Percentiles rank a stretch among this genome's conserved stretches.
phyloP scores from a whole-genome alignment of 2,797 vertebrate genomes.

The Artibeus jamaicensis region DNA sequence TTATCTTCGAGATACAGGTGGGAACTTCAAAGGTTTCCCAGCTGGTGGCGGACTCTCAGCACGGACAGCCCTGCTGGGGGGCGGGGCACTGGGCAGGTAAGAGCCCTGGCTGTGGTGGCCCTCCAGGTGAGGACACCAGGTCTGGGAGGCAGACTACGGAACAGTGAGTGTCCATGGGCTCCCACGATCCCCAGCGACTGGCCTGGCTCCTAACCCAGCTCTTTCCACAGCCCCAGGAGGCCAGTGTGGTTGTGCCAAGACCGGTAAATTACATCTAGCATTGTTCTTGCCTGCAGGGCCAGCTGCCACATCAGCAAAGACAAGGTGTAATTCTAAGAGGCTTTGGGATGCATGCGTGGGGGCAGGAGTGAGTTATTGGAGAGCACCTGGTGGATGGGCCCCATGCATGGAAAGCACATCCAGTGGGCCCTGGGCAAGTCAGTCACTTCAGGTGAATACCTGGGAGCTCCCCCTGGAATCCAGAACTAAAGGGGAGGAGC shows the following conservation, averaged over 20 bases:
- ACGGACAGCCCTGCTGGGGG: neutral
- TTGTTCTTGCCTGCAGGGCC: neutral
- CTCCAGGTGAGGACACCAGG: neutral
- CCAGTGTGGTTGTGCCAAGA: neutral
- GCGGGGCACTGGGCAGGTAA: neutral
- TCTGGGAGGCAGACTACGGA: neutral
- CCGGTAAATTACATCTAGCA: constrained; percentile 25
- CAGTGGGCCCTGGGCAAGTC: neutral
- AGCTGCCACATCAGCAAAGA: neutral
- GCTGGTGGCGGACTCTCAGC: neutral
- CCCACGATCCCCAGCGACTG: too few relatives aligned
- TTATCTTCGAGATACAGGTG: constrained; percentile 3
- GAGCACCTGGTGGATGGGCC: neutral
- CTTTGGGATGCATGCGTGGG: neutral
- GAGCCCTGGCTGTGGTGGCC: neutral
- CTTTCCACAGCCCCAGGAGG: constrained; percentile 13
- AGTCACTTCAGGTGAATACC: neutral
- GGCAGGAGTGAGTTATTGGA: neutral
- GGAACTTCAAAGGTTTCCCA: neutral
- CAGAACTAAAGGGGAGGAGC: neutral
- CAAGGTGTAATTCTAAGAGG: constrained; percentile 47
- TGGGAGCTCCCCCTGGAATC: neutral
- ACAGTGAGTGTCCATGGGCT: neutral
- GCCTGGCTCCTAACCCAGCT: neutral
- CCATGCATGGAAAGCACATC: neutral